These are phyloP conservation scores for Nephrocerus scutellatus DNA, from an alignment of 2,888 invertebrate genomes.

Conservation along the genomic window DNA sequence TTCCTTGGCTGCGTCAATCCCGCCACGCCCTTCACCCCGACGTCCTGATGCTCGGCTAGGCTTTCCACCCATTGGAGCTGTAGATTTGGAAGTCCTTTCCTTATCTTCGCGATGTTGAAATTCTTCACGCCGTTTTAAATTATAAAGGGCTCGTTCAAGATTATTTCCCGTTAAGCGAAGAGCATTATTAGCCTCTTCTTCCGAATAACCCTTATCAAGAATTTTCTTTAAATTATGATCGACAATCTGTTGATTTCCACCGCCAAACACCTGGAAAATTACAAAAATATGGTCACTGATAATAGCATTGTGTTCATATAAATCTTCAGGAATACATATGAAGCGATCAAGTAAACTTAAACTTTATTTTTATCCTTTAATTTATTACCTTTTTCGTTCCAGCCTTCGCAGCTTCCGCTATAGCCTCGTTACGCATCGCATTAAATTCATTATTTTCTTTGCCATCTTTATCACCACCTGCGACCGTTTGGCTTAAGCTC, in stretches of 20 bases:
- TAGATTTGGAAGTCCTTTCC: constrained; percentile 18
- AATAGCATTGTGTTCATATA: not conserved
- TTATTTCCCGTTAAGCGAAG: constrained; percentile 65
- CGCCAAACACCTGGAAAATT: constrained; percentile 52
- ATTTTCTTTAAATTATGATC: constrained; percentile 73
- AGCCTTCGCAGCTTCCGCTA: constrained; percentile 74
- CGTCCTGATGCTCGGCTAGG: constrained; percentile 31
- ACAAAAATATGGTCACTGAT: constrained; percentile 22
- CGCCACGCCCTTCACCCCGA: constrained; percentile 43
- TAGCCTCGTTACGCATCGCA: constrained; percentile 80
- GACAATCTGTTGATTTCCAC: constrained; percentile 59
- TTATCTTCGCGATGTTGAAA: constrained; percentile 35
- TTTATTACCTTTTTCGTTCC: constrained; percentile 52
- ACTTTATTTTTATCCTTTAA: constrained; percentile 1
- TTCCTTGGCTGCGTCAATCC: constrained; percentile 39
- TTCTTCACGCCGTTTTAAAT: constrained; percentile 55
- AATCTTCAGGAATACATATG: not conserved
- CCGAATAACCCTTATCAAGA: constrained; percentile 69
- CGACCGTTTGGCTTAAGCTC: constrained; percentile 49
- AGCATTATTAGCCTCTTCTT: constrained; percentile 70
- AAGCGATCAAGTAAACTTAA: not conserved
- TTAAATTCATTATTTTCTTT: constrained; percentile 80
- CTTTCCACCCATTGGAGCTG: constrained; percentile 28
- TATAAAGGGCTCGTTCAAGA: constrained; percentile 63
- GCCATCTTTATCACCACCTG: constrained; percentile 45